These are phyloP conservation scores for Tenebrio molitor DNA, from an alignment of 1,140 invertebrate genomes.

Conservation along the genomic window DNA sequence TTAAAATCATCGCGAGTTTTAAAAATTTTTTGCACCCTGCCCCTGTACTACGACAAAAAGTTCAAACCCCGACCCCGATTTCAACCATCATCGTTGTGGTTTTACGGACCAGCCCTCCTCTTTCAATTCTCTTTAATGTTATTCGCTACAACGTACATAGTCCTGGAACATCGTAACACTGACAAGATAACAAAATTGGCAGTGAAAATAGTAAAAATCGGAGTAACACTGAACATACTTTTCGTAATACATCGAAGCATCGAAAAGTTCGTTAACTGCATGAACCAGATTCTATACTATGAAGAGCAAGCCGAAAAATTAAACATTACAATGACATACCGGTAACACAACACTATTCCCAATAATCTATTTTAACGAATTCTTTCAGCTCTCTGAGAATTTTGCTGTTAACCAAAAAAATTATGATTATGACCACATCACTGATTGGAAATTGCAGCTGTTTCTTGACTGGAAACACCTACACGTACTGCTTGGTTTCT, in stretches of 20 bases:
- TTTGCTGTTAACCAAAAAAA: constrained; percentile 4
- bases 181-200: not conserved
- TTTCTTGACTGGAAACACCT: constrained; percentile 2
- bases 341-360: not conserved
- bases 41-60: constrained; percentile 5
- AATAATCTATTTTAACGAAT: not conserved
- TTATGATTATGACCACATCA: not conserved
- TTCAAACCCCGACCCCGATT: constrained; percentile 5
- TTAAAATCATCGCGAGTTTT: constrained; percentile 7
- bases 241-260: not conserved
- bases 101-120: not conserved
- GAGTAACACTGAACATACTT: constrained; percentile 8
- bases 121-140: not conserved
- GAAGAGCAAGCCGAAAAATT: constrained; percentile 11
- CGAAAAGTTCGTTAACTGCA: not conserved
- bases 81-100: not conserved
- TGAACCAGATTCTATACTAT: not conserved
- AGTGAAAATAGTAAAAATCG: constrained; percentile 6
- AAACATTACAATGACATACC: not conserved
- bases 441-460: not conserved
- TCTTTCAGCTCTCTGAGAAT: constrained; percentile 5
- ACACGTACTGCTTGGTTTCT: constrained; percentile 17
- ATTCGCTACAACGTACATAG: not conserved
- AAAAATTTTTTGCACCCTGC: constrained; percentile 3
- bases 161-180: not conserved